Evolutionary conservation across 1,140 invertebrate species (phyloP), one percentile per base, ranked within the genome.

Genomic region (Parapsyche elsis): DNA sequence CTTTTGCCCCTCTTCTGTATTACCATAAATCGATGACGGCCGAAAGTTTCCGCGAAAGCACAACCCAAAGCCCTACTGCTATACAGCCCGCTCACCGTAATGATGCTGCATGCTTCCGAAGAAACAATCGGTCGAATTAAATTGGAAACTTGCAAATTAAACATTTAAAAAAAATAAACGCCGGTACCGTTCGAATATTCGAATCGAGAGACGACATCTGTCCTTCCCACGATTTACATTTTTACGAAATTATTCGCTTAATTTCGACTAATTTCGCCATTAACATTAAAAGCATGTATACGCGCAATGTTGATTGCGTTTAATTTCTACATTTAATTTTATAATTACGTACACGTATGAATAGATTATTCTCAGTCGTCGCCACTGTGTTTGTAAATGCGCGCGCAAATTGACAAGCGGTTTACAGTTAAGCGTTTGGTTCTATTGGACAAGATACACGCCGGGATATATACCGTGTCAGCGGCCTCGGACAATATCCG

Each of bases 361-460:
- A n/a, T 53, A 12, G 24, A 67, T 26, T 67, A 67, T 67, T 4
- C 64, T n/a, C n/a, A n/a, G n/a, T n/a, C 75, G 59, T 38, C 45
- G 75, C 79, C 79, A 78, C 79, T 82, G 81, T 80, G 80, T 80
- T 80, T 78, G 81, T 4, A 14, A 16, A 80, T 80, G 76, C 46
- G 78, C 79, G 76, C 76, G 73, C 79, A 81, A 81, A 83, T 83
- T 83, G 81, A 83, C 81, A 83, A 81, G 81, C 70, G 26, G 76
- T 83, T 79, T 83, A 83, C 81, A 71, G 81, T 83, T 81, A 83
- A 83, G 76, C 24, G 81, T 82, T 81, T 78, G 59, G n/a, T 57
- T 45, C 53, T 59, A 26, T 64, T 53, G 78, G 81, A 82, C 76
- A 82, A 38, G 81, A 82, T 82, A 30, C 78, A 61, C 79, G 61